Evolutionary conservation across 2,113 vertebrate genomes (phyloP).

Genomic region (Cryptomyrus ogoouensis): DNA sequence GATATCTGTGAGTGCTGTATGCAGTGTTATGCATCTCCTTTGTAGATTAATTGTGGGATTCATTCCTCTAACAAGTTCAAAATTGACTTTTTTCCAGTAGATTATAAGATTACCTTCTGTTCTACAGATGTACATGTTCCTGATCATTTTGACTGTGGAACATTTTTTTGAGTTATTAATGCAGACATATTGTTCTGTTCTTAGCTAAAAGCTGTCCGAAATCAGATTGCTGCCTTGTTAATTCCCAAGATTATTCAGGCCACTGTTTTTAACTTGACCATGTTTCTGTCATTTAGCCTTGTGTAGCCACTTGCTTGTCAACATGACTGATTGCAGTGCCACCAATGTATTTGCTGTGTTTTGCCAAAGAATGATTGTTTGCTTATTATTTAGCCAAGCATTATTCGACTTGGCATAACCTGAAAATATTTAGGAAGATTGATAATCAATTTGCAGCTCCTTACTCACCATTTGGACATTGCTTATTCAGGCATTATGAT

Average conservation of each 20-base stretch:
- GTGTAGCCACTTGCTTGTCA: not conserved
- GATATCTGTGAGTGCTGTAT: not conserved
- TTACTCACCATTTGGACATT: not conserved
- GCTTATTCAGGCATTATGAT: conserved; percentile 8
- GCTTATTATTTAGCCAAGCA: not conserved
- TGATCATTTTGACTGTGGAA: not conserved
- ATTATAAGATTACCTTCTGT: not conserved
- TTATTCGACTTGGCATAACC: not conserved
- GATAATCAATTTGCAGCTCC: conserved; percentile 10
- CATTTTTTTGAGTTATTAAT: not conserved
- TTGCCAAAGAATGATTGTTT: conserved; percentile 9
- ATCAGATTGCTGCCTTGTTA: not conserved
- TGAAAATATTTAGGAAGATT: conserved; percentile 14
- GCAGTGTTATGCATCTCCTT: not conserved
- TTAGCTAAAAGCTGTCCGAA: not conserved
- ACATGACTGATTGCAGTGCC: not conserved
- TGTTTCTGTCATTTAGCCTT: conserved; percentile 1
- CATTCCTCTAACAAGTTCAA: not conserved
- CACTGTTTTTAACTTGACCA: not conserved
- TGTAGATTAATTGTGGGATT: not conserved
- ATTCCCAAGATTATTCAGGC: not conserved
- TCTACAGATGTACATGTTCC: not conserved
- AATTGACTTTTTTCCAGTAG: not conserved
- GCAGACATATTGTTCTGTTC: not conserved
- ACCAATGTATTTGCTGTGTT: not conserved